A percentile compares a stretch with the other conserved stretches of the same genome.
Conservation (phyloP, 2,888 invertebrate species). For the Augochlorella aurata region DNA sequence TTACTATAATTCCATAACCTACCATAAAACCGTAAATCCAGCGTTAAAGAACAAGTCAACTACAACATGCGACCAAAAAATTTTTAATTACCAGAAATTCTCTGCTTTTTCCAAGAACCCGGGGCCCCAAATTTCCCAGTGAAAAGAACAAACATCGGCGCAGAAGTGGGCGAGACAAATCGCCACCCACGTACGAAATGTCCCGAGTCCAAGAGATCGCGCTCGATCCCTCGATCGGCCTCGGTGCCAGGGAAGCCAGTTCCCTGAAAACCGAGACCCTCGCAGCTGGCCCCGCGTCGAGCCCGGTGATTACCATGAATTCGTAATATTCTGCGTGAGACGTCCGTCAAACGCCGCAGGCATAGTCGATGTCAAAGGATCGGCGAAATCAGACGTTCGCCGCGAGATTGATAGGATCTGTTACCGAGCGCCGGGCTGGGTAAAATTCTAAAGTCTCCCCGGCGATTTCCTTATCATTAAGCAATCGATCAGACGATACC, state of each 20-base stretch:
- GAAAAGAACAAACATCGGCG: background rate
- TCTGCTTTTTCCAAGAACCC: too few relatives aligned
- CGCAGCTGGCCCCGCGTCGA: background rate
- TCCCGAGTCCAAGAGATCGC: background rate
- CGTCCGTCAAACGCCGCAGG: background rate
- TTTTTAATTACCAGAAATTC: too few relatives aligned
- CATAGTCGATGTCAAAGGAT: background rate
- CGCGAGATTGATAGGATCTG: background rate
- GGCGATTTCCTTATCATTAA: background rate
- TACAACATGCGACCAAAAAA: too few relatives aligned
- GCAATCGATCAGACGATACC: background rate
- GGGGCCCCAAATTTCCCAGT: background rate
- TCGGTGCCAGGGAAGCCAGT: background rate
- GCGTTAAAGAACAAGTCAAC: too few relatives aligned
- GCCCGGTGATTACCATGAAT: slow-evolving; percentile 6
- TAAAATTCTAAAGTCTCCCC: background rate
- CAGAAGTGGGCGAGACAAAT: background rate
- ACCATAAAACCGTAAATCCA: too few relatives aligned
- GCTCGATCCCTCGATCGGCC: background rate
- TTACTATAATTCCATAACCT: too few relatives aligned
- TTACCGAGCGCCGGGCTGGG: background rate
- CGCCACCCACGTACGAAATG: background rate
- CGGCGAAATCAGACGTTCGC: background rate
- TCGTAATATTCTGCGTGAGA: background rate
- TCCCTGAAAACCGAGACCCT: slow-evolving; percentile 6